phyloP scores from a whole-genome alignment of 2,797 vertebrate species.

The Pseudopleuronectes americanus region DNA sequence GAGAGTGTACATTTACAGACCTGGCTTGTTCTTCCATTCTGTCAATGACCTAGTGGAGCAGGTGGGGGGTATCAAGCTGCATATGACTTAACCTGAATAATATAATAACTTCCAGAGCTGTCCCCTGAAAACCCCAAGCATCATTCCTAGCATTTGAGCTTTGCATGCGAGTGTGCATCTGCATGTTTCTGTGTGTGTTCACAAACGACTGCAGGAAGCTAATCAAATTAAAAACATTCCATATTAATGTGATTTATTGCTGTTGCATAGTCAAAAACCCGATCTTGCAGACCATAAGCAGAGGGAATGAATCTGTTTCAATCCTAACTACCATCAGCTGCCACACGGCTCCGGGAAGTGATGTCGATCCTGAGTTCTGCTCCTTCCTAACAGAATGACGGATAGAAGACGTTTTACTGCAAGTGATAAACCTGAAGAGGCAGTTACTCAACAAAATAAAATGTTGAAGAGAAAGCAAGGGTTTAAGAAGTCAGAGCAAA shows the following conservation, averaged over 20 bases:
- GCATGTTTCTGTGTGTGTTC: slow-evolving; percentile 22
- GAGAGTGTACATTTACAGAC: slow-evolving; percentile 45
- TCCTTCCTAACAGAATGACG: slow-evolving; percentile 58
- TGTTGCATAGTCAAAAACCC: slow-evolving; percentile 62
- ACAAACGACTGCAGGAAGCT: slow-evolving; percentile 70
- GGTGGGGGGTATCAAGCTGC: slow-evolving; percentile 74
- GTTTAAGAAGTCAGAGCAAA: no score
- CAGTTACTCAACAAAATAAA: no score
- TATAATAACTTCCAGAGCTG: slow-evolving; percentile 62
- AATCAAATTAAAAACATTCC: slow-evolving; percentile 80
- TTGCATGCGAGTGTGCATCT: slow-evolving; percentile 1
- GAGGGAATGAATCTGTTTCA: slow-evolving; percentile 72
- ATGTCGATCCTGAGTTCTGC: slow-evolving; percentile 68
- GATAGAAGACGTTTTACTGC: slow-evolving; percentile 18
- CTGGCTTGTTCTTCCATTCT: slow-evolving; percentile 33
- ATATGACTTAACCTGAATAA: slow-evolving; percentile 57
- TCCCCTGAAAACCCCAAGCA: slow-evolving; percentile 32
- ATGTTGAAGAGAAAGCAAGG: no score
- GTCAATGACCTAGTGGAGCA: slow-evolving; percentile 62
- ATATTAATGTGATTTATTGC: slow-evolving; percentile 83
- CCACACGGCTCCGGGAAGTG: slow-evolving; percentile 55
- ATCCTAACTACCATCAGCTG: slow-evolving; percentile 64
- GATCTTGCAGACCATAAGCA: slow-evolving; percentile 62
- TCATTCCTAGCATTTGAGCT: slow-evolving; percentile 35
- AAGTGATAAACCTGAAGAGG: no score